These are phyloP conservation scores for Pomacea canaliculata DNA, from an alignment of 2,888 invertebrate species.

Conservation along the genomic window DNA sequence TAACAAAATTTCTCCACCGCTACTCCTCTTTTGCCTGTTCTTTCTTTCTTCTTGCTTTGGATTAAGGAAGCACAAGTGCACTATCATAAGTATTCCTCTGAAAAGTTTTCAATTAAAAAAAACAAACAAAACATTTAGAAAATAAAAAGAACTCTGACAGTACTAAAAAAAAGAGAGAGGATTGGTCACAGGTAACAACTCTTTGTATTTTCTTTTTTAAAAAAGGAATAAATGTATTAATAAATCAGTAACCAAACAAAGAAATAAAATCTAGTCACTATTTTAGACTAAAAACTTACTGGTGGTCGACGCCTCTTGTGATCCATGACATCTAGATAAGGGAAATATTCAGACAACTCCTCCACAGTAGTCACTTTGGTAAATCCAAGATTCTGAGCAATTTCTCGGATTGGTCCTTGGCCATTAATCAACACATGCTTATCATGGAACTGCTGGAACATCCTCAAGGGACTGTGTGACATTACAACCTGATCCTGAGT, in stretches of 20 bases:
- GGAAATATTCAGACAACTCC: slow-evolving; percentile 74
- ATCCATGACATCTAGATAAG: slow-evolving; percentile 76
- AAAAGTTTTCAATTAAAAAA: no score
- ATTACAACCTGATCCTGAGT: slow-evolving; percentile 76
- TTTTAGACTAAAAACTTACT: slow-evolving; percentile 45
- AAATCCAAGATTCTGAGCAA: slow-evolving; percentile 76
- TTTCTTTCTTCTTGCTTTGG: no score
- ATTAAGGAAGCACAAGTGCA: no score
- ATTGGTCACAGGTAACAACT: no score
- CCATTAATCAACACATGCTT: slow-evolving; percentile 77
- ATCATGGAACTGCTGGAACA: slow-evolving; percentile 76
- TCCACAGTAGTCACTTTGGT: slow-evolving; percentile 75
- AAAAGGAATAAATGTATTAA: no score
- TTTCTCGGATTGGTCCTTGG: slow-evolving; percentile 74
- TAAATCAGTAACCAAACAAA: not conserved
- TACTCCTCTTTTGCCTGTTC: no score
- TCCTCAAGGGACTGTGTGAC: slow-evolving; percentile 77
- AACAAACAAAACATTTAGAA: no score
- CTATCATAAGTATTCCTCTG: no score
- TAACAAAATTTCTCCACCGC: not conserved
- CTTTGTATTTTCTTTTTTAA: no score
- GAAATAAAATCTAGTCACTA: not conserved
- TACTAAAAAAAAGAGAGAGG: no score
- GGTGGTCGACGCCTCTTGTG: slow-evolving; percentile 68
- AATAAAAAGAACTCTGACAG: no score